Base-by-base conservation (phyloP, 2,888 invertebrate genomes). In the Acrobasis suavella region DNA sequence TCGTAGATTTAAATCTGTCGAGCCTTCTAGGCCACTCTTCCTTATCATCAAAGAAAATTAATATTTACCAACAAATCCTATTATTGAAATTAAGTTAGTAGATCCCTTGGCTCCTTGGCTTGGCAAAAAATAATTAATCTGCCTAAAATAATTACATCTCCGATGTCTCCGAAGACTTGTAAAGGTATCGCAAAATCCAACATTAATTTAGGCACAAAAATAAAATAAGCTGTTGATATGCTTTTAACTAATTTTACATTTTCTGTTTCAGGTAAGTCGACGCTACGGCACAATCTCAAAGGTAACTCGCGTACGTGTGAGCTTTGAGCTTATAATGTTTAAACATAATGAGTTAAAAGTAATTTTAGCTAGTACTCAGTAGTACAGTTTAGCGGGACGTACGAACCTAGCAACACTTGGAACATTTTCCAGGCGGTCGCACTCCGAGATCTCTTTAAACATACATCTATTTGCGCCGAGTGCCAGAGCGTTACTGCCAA, bases 1-100 rank as follows among this genome's bases (percentile, higher is more conserved):
- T 81, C 75, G 72, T 79, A 76, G 80, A 80, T 80, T 78, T 77
- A 74, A 83, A 85, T 82, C 80, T 78, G 77, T 76, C 72, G 60
- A 69, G 73, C 68, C 72, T 67, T 74, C 70, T 69, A 69, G 69
- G 68, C 67, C 67, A 70, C 70, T 74, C 75, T 71, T 76, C 70
- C 69, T 74, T 66, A 62, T 75, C 71, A 67, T 73, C 64, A 67
- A 42, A 71, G 63, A 62, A 65, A 68, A 75, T 74, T 67, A 73
- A 74, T 74, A 69, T 77, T 78, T 77, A 68, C 66, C 58, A 69
- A 69, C 64, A 72, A 76, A 80, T 77, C 68, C 67, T 69, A 75
- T 75, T 76, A 75, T 32, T 64, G 69, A 72, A 74, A 75, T 38
- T 64, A 70, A 71, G 73, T 74, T 72, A 73, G 72, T 60, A 69